A percentile compares a stretch with the other conserved stretches of the same genome.
Evolutionary conservation across 2,888 invertebrate species (phyloP).

Genomic region (Eupithecia subfuscata): DNA sequence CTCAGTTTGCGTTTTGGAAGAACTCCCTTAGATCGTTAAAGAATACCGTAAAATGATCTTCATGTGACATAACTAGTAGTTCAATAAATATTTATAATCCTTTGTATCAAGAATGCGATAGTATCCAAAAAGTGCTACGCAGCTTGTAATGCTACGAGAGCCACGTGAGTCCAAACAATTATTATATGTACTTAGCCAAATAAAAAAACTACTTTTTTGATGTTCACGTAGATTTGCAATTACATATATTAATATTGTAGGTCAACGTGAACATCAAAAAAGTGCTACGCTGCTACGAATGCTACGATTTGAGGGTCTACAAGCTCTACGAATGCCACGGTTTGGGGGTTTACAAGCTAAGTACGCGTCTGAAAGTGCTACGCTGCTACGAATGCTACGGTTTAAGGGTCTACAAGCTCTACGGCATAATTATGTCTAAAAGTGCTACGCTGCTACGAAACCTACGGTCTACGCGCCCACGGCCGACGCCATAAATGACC

Average conservation of each 20-base stretch:
- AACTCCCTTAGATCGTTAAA: neutral
- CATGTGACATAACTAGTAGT: neutral
- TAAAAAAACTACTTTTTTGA: too few species aligned
- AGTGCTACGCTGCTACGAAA: constrained; percentile 50
- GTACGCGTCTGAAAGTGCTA: constrained; percentile 39
- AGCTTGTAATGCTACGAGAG: neutral
- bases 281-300: neutral
- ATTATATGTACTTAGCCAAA: neutral
- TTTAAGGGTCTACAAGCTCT: constrained; percentile 20
- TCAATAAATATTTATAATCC: neutral
- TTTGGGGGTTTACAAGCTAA: neutral
- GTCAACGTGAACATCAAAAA: neutral
- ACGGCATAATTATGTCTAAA: neutral
- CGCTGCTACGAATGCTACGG: constrained; percentile 41
- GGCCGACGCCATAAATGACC: neutral
- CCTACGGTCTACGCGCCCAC: neutral
- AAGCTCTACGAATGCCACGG: constrained; percentile 47
- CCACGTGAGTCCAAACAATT: neutral
- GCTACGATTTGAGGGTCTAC: neutral
- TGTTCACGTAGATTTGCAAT: too few species aligned
- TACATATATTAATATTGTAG: neutral
- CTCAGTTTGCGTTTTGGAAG: neutral
- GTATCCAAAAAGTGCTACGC: neutral
- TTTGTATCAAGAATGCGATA: neutral
- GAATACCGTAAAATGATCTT: neutral